Evolutionary conservation across 2,797 vertebrate genomes (phyloP).

Genomic region (Manis pentadactyla): DNA sequence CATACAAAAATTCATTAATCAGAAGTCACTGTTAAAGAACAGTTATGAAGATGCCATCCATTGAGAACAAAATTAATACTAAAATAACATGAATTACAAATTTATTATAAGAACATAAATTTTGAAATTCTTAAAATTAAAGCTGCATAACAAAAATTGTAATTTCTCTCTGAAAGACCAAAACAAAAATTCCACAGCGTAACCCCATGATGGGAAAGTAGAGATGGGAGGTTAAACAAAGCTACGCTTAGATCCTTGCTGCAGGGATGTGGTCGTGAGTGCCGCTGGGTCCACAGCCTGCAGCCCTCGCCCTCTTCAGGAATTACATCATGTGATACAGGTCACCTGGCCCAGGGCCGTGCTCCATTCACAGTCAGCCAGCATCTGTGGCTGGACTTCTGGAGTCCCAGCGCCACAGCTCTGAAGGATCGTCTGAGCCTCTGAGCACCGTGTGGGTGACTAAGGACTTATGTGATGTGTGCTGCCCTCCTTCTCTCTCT

Average conservation of each 20-base stretch:
- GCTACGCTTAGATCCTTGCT: background rate
- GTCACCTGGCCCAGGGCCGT: background rate
- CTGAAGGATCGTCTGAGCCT: background rate
- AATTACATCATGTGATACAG: background rate
- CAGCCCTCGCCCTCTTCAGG: background rate
- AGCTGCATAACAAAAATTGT: background rate
- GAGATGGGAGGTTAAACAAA: background rate
- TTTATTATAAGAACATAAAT: background rate
- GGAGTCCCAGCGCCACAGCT: background rate
- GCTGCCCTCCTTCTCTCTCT: too few species aligned
- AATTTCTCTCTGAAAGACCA: background rate
- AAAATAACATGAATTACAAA: background rate
- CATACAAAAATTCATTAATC: background rate
- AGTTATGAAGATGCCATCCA: background rate
- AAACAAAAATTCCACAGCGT: background rate
- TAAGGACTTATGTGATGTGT: background rate
- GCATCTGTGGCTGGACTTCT: too few species aligned
- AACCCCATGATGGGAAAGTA: too few species aligned
- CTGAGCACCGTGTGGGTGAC: background rate
- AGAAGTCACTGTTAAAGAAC: background rate
- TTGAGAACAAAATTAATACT: background rate
- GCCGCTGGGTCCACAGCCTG: background rate
- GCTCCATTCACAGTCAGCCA: too few species aligned
- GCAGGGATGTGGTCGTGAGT: fast-evolving
- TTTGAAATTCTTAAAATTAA: background rate